Percentiles rank a stretch among this genome's conserved stretches.
Conservation (phyloP, 2,888 invertebrate genomes). For the Leptopilina drosophilae region DNA sequence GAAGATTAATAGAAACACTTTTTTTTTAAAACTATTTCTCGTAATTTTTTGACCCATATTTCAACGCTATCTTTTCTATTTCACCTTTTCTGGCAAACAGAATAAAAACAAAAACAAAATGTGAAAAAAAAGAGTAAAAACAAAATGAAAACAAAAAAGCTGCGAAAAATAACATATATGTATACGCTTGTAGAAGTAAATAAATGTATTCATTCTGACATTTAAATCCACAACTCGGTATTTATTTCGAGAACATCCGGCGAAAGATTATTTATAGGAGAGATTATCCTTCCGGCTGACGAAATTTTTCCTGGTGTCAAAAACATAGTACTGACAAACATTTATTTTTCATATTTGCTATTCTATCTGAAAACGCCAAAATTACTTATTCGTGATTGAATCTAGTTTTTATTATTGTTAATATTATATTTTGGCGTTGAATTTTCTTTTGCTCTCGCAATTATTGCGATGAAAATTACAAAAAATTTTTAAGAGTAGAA, state of each 20-base stretch:
- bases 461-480: too few species aligned
- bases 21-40: not conserved
- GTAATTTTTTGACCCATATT: not conserved
- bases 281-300: slow-evolving; percentile 23
- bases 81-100: not conserved
- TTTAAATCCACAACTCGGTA: slow-evolving; percentile 34
- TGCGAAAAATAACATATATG: slow-evolving; percentile 6
- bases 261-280: slow-evolving; percentile 20
- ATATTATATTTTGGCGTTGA: too few species aligned
- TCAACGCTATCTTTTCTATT: slow-evolving; percentile 3
- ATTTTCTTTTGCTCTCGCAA: too few species aligned
- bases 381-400: not conserved
- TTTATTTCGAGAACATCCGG: slow-evolving; percentile 35
- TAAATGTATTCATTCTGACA: slow-evolving; percentile 24
- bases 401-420: too few species aligned
- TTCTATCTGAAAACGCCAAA: too few species aligned
- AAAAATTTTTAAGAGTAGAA: too few species aligned
- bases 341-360: slow-evolving; percentile 10
- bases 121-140: not conserved
- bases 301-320: slow-evolving; percentile 45
- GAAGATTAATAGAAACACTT: not conserved
- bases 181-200: slow-evolving; percentile 2
- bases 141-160: not conserved
- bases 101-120: not conserved
- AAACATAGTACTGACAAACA: not conserved